Percentiles rank a stretch among this genome's conserved stretches.
phyloP scores from a whole-genome alignment of 2,797 vertebrate genomes.

The Lithobates sylvaticus region DNA sequence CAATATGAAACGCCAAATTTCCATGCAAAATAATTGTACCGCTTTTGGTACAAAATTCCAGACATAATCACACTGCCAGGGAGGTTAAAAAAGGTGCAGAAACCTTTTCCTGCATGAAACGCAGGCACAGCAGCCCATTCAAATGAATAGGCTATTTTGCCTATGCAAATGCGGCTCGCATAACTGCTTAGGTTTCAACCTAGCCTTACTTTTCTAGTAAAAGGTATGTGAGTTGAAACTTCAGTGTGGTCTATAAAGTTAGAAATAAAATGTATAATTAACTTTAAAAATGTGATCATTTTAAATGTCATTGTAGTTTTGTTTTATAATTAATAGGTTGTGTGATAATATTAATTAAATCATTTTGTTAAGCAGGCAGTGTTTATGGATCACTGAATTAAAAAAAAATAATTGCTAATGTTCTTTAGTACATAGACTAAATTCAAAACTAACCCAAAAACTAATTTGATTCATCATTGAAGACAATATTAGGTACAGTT shows the following conservation, averaged over 20 bases:
- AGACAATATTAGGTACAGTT: too few relatives aligned
- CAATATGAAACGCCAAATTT: too few relatives aligned
- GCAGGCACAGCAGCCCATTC: too few relatives aligned
- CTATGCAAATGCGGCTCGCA: too few relatives aligned
- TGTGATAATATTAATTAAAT: conserved; percentile 31
- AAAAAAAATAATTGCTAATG: neutral
- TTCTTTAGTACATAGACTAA: neutral
- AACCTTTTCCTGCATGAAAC: too few relatives aligned
- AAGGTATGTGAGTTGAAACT: neutral
- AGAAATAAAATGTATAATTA: conserved; percentile 24
- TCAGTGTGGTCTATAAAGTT: conserved; percentile 1
- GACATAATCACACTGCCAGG: too few relatives aligned
- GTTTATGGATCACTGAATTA: conserved; percentile 49
- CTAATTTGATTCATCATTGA: neutral
- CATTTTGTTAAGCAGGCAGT: conserved; percentile 37
- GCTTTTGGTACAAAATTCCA: too few relatives aligned
- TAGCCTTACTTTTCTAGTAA: conserved; percentile 10
- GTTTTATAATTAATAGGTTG: conserved; percentile 5
- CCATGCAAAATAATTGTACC: too few relatives aligned
- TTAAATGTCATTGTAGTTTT: conserved; percentile 35
- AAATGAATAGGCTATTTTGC: too few relatives aligned
- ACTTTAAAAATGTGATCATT: conserved; percentile 6
- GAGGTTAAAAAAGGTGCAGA: too few relatives aligned
- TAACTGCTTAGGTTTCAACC: too few relatives aligned
- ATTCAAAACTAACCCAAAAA: neutral